Evolutionary conservation across 1,140 invertebrate genomes (phyloP).

Genomic region (roundworm (Caenorhabditis elegans)): DNA sequence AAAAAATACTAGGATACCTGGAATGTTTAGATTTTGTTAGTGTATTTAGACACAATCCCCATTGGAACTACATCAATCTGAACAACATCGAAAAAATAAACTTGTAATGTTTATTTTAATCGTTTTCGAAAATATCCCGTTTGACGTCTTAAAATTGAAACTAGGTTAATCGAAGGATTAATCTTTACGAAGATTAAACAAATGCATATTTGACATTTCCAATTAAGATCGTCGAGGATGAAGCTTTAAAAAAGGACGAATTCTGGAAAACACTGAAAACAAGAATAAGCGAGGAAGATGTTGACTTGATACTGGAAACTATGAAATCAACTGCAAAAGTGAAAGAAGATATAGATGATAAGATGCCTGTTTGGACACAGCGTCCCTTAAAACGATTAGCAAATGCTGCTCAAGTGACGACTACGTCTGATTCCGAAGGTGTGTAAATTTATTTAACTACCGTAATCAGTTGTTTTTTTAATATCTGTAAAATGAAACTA

Average conservation of each 20-base stretch:
- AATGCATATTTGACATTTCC: not conserved
- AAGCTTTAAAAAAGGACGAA: not conserved
- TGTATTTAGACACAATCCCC: no score
- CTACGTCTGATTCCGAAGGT: not conserved
- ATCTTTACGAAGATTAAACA: no score
- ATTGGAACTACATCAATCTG: no score
- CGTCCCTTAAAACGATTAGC: not conserved
- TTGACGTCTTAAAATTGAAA: no score
- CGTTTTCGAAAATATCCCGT: no score
- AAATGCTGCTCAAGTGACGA: not conserved
- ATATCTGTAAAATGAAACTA: no score
- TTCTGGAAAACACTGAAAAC: constrained; percentile 6
- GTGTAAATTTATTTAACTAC: not conserved
- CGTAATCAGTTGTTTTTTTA: no score
- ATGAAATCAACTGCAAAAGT: not conserved
- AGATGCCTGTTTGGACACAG: not conserved
- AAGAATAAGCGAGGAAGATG: not conserved
- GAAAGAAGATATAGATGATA: not conserved
- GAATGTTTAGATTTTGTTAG: no score
- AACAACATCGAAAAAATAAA: no score
- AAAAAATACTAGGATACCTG: no score
- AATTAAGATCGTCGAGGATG: not conserved
- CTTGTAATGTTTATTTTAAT: no score
- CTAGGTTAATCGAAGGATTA: no score
- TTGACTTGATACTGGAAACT: not conserved